Conservation (phyloP, 2,888 invertebrate genomes). For the Cabera pusaria region DNA sequence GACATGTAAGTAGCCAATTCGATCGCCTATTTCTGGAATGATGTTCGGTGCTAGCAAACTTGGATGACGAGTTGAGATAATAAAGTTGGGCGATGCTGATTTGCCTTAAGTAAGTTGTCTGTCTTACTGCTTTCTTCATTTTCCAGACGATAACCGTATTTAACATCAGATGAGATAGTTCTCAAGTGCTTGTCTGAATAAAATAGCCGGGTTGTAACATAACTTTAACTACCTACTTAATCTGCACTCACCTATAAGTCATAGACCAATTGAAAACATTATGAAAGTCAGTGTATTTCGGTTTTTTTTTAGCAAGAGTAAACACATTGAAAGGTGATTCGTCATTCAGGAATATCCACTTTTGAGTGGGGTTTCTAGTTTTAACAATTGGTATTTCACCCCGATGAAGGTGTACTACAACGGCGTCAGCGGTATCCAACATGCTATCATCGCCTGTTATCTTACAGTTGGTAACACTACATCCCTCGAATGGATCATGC, state of each 20-base stretch:
- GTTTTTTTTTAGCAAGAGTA: constrained; percentile 50
- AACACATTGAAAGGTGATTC: constrained; percentile 86
- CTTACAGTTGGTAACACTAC: constrained; percentile 85
- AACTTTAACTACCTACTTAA: too few species aligned
- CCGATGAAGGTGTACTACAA: constrained; percentile 80
- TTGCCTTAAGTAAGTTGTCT: too few species aligned
- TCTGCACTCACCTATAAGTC: constrained; percentile 83
- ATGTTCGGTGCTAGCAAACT: too few species aligned
- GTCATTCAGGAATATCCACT: constrained; percentile 88
- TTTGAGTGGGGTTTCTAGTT: constrained; percentile 69
- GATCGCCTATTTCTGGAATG: too few species aligned
- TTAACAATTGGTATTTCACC: constrained; percentile 43
- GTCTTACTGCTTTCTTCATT: too few species aligned
- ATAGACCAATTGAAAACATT: constrained; percentile 89
- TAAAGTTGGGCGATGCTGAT: too few species aligned
- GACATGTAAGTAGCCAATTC: too few species aligned
- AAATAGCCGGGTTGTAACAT: too few species aligned
- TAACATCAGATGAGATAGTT: too few species aligned
- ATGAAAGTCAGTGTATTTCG: constrained; percentile 67
- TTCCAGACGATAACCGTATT: too few species aligned
- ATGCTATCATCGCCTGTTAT: constrained; percentile 79
- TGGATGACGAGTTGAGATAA: too few species aligned
- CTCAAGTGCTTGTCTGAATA: too few species aligned
- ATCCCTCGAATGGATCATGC: constrained; percentile 79
- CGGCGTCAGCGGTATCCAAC: constrained; percentile 84